Evolutionary conservation across 2,888 invertebrate species (phyloP), one percentile per base, ranked within the genome.

Genomic region (Cynaeus angustus): DNA sequence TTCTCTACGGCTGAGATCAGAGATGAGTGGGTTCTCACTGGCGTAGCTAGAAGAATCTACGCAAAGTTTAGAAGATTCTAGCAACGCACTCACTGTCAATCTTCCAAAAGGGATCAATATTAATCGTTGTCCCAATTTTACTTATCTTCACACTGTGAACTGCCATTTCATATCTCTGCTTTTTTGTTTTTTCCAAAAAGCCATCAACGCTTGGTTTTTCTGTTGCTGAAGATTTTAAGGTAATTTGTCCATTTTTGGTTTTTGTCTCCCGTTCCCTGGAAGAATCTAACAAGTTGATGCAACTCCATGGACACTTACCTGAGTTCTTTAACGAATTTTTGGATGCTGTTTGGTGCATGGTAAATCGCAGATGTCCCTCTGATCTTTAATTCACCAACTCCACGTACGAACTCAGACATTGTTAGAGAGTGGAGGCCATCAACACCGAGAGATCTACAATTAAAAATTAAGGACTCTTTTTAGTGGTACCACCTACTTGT

Each of bases 321-420:
- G 28, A 61, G 33, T 8, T 79, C 77, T 53, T 79, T 80, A 1
- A 84, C 46, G 62, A 77, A 79, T 41, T 78, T 76, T 4, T 80
- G 61, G 8, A 84, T 80, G 16, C 87, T 85, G 21, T 84, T 84
- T 0, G 88, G 86, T 1, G 91, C 85, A n/a, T 92, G 86, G 73
- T 92, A 87, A 61, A 93, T 82, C 0, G 88, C 86, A 30, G 92
- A 91, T 10, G 92, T 91, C 6, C 92, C 92, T 56, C 92, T 85
- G 46, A 92, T 87, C 61, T 89, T 89, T 10, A 91, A 83, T 74
- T 91, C 90, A 3, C 89, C 89, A 6, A 92, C 90, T 0, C 88
- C 88, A 16, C 88, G 87, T n/a, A 92, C 83, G 80, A 92, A 93
- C 7, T 83, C 81, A 7, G 71, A 72, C 7, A 83, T 70, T 1